These are phyloP conservation scores for Brevimyrus niger DNA, from an alignment of 2,113 vertebrate species.

Conservation along the genomic window DNA sequence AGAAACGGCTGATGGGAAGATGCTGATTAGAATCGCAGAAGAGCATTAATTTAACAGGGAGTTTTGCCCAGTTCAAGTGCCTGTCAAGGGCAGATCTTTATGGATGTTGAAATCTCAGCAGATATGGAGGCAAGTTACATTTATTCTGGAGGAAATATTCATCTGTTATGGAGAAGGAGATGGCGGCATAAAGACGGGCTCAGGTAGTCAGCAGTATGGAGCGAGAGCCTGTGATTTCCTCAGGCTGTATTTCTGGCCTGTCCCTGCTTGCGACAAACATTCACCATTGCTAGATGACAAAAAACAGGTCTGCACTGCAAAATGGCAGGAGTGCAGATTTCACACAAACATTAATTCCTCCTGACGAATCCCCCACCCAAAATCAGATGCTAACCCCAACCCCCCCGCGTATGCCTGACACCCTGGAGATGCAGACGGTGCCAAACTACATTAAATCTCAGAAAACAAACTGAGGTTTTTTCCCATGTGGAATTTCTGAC, in stretches of 20 bases:
- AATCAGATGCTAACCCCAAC: neutral
- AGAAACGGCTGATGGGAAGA: neutral
- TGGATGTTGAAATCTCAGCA: neutral
- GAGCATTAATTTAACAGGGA: neutral
- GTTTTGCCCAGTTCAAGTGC: neutral
- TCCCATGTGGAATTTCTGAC: neutral
- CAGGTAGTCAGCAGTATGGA: neutral
- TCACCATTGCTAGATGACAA: neutral
- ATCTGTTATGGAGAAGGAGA: neutral
- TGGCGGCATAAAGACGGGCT: neutral
- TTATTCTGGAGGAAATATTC: neutral
- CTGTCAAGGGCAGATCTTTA: neutral
- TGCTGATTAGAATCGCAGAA: neutral
- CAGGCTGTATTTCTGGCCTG: neutral
- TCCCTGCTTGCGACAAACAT: neutral
- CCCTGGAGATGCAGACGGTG: neutral
- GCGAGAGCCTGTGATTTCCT: neutral
- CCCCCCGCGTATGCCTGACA: neutral
- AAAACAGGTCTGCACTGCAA: neutral
- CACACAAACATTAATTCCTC: constrained; percentile 5
- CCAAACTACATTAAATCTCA: neutral
- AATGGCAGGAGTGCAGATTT: neutral
- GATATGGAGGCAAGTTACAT: neutral
- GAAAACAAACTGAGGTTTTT: neutral
- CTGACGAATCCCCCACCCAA: neutral